These are phyloP conservation scores for Phyllotreta striolata DNA, from an alignment of 2,888 invertebrate genomes.

Conservation along the genomic window DNA sequence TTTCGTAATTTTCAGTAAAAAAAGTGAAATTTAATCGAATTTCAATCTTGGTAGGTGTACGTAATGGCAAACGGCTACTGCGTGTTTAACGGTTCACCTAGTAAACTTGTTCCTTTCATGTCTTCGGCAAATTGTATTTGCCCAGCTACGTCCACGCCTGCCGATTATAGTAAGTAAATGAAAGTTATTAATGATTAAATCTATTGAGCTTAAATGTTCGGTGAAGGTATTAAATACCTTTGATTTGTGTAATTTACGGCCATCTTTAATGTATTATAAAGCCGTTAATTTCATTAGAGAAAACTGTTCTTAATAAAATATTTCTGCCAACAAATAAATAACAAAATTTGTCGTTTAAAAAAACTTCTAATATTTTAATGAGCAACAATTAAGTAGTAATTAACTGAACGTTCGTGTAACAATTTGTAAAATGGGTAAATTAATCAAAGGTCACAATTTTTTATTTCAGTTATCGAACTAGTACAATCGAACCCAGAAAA, in stretches of 20 bases:
- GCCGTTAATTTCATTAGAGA: too few relatives aligned
- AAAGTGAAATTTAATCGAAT: too few relatives aligned
- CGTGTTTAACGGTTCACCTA: slow-evolving; percentile 73
- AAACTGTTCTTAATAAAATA: too few relatives aligned
- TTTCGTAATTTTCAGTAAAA: too few relatives aligned
- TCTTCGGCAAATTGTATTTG: slow-evolving; percentile 71
- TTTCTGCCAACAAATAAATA: too few relatives aligned
- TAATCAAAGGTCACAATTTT: slow-evolving; percentile 1
- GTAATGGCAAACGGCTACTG: slow-evolving; percentile 70
- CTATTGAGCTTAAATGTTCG: not conserved
- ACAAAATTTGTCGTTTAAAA: not conserved
- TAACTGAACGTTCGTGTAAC: not conserved
- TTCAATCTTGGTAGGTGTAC: slow-evolving; percentile 54
- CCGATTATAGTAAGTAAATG: slow-evolving; percentile 68
- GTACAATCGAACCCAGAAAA: slow-evolving; percentile 54
- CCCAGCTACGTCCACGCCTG: slow-evolving; percentile 81
- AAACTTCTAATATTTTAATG: not conserved
- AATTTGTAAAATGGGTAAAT: too few relatives aligned
- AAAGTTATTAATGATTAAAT: slow-evolving; percentile 9
- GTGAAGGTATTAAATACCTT: too few relatives aligned
- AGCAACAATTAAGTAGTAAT: not conserved
- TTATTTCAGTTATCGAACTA: slow-evolving; percentile 60
- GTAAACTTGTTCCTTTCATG: slow-evolving; percentile 75
- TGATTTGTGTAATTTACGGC: too few relatives aligned
- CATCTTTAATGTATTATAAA: too few relatives aligned